Percentiles rank a stretch among this genome's conserved stretches.
Conservation (phyloP, 2,888 invertebrate species). For the Eupithecia inturbata region DNA sequence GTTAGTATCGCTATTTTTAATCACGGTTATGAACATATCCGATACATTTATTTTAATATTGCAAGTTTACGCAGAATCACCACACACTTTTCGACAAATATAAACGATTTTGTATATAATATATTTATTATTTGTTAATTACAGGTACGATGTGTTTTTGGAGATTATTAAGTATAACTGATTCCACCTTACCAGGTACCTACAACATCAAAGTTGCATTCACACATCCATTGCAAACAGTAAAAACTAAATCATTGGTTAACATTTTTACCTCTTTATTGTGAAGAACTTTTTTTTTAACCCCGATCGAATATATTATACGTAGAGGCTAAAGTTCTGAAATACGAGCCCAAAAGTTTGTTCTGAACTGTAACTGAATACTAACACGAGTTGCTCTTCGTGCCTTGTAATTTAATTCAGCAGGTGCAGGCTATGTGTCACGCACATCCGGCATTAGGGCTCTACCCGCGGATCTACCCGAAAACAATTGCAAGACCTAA, state of each 20-base stretch:
- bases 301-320: not conserved
- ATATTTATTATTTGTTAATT: no score
- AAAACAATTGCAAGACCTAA: slow-evolving; percentile 4
- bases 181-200: slow-evolving; percentile 5
- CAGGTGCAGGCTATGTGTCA: slow-evolving; percentile 15
- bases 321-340: not conserved
- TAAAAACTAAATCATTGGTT: not conserved
- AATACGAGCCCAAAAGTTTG: slow-evolving; percentile 12
- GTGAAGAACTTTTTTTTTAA: not conserved
- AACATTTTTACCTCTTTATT: not conserved
- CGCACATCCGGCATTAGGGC: slow-evolving; percentile 2
- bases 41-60: not conserved
- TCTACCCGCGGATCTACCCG: not conserved
- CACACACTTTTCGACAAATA: not conserved
- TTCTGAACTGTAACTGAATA: slow-evolving; percentile 10
- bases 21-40: not conserved
- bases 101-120: not conserved
- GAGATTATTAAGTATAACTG: not conserved
- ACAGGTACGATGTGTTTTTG: not conserved
- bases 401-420: slow-evolving; percentile 19
- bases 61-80: not conserved
- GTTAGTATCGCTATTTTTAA: not conserved
- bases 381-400: slow-evolving; percentile 10
- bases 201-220: not conserved
- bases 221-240: not conserved